Evolutionary conservation across 2,888 invertebrate genomes (phyloP), one percentile per base, ranked within the genome.

Genomic region (Meliscaeva auricollis): DNA sequence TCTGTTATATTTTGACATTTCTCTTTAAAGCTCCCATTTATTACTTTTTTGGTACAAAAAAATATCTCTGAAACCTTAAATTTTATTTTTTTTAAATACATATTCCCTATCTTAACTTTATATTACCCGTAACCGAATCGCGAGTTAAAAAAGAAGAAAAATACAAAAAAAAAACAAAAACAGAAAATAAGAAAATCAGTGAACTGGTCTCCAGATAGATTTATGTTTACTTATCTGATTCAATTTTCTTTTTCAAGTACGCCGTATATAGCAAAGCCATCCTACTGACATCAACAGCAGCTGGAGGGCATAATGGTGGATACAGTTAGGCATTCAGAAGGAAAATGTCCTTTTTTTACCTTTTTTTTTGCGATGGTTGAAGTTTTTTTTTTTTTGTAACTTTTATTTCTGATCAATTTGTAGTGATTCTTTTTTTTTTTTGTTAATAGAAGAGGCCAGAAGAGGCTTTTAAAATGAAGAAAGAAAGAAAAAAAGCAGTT

Each of bases 401-500:
- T 26, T 26, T 30, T 50, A 56, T 32, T 56, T 26, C 32, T 56
- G 54, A 56, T 56, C 54, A 30, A 56, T 56, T 54, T 54, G 54
- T 54, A 15, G 7, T 3, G 26, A 54, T 38, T 38, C 13, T 9
- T 38, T 38, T 38, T 38, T 38, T 38, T 38, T 38, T 6, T 38
- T 38, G 9, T 9, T 26, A 26, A 26, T 26, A 26, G 26, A 11
- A 22, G 48, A n/a, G 2, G 4, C 7, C 8, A 15, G 30, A 38
- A 22, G 38, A 17, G 22, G 58, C 32, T 58, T 38, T 22, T 58
- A 5, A 22, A 58, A 38, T 0, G 2, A n/a, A 58, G 4, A 58
- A 38, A 38, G 35, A 38, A 38, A 11, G 11, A 13, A 38, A 38
- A 38, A 38, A 26, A 26, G 4, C 26, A 4, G 15, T 32, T 54